phyloP scores from a whole-genome alignment of 2,888 invertebrate species.

The Automeris io region DNA sequence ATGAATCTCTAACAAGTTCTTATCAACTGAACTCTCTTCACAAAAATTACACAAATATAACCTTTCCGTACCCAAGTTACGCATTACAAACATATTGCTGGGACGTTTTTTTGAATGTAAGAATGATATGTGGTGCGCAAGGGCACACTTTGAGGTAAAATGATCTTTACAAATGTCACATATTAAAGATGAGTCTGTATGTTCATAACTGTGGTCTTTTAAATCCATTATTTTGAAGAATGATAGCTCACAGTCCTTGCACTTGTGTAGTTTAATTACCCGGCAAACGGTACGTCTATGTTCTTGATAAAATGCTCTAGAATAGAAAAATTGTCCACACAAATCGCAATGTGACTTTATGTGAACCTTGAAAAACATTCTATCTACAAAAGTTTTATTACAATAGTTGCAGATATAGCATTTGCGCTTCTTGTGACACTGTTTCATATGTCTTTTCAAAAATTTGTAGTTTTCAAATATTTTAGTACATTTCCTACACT shows the following conservation, averaged over 20 bases:
- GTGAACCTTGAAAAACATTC: slow-evolving; percentile 61
- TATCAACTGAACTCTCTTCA: slow-evolving; percentile 42
- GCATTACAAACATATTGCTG: slow-evolving; percentile 32
- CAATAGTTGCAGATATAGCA: slow-evolving; percentile 66
- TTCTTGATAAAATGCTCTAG: slow-evolving; percentile 31
- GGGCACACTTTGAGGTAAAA: slow-evolving; percentile 41
- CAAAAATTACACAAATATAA: slow-evolving; percentile 57
- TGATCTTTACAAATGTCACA: slow-evolving; percentile 62
- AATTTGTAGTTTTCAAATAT: slow-evolving; percentile 47
- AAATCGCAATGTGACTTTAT: slow-evolving; percentile 58
- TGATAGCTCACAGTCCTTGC: slow-evolving; percentile 38
- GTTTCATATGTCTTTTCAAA: slow-evolving; percentile 46
- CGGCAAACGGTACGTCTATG: slow-evolving; percentile 44
- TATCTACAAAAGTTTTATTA: slow-evolving; percentile 49
- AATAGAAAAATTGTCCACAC: slow-evolving; percentile 37
- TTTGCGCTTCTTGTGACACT: slow-evolving; percentile 54
- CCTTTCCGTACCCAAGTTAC: slow-evolving; percentile 35
- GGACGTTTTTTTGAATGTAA: slow-evolving; percentile 43
- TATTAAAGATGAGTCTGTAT: slow-evolving; percentile 31
- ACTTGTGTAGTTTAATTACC: slow-evolving; percentile 38
- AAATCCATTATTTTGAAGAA: slow-evolving; percentile 54
- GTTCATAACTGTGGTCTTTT: slow-evolving; percentile 58
- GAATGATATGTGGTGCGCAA: slow-evolving; percentile 50
- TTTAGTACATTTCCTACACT: slow-evolving; percentile 56
- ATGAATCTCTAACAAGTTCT: slow-evolving; percentile 41